These are phyloP conservation scores for Rhopalosiphum padi DNA, from an alignment of 1,140 invertebrate species.

Conservation along the genomic window DNA sequence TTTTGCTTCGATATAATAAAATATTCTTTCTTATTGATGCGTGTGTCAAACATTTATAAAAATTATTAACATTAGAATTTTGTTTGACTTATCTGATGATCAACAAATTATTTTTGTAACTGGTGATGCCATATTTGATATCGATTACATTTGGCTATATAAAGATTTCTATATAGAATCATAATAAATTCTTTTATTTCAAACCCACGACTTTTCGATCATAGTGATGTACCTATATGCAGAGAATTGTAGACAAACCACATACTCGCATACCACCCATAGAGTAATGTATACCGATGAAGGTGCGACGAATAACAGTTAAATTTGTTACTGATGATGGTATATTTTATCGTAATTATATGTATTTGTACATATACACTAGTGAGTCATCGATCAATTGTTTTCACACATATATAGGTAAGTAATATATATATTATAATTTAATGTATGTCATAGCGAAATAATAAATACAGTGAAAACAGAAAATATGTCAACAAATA, in stretches of 20 bases:
- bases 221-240: not conserved
- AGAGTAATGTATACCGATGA: not conserved
- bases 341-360: not conserved
- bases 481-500: no score
- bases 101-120: no score
- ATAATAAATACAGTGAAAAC: no score
- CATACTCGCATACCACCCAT: not conserved
- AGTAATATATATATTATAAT: not conserved
- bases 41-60: not conserved
- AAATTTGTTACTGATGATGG: not conserved
- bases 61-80: not conserved
- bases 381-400: not conserved
- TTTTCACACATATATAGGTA: not conserved
- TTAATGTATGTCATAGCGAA: not conserved
- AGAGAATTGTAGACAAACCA: not conserved
- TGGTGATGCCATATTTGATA: not conserved
- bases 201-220: not conserved
- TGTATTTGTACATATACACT: not conserved
- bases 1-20: not conserved
- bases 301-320: conserved; percentile 10
- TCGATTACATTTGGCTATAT: not conserved
- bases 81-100: no score
- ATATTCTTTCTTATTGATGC: not conserved
- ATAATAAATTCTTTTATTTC: not conserved
- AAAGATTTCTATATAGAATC: not conserved